These are phyloP conservation scores for Muscicapa striata DNA, from an alignment of 2,797 vertebrate species.

Conservation along the genomic window DNA sequence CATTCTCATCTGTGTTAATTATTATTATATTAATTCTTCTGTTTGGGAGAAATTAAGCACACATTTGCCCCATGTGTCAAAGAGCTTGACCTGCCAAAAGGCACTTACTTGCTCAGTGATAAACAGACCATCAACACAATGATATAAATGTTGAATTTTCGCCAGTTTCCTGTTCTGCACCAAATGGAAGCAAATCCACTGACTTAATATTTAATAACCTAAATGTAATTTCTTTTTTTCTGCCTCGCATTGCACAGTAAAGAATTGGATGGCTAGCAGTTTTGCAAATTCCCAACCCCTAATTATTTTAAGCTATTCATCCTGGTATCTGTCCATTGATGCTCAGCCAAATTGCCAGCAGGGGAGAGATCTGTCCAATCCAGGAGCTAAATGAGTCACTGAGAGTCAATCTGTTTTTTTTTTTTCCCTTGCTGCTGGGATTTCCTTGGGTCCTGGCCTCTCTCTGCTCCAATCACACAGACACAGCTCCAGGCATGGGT, in stretches of 20 bases:
- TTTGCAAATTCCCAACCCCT: slow-evolving; percentile 77
- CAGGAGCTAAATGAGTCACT: slow-evolving; percentile 88
- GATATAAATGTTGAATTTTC: slow-evolving; percentile 79
- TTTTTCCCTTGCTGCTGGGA: slow-evolving; percentile 76
- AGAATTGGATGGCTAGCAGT: slow-evolving; percentile 78
- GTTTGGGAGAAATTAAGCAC: slow-evolving; percentile 68
- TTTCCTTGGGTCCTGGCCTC: slow-evolving; percentile 76
- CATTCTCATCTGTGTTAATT: slow-evolving; percentile 74
- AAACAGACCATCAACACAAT: slow-evolving; percentile 78
- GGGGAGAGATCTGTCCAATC: slow-evolving; percentile 83
- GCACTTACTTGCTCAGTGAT: slow-evolving; percentile 75
- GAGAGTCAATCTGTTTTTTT: slow-evolving; percentile 85
- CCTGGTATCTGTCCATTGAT: slow-evolving; percentile 81
- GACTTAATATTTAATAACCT: slow-evolving; percentile 86
- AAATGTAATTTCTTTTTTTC: slow-evolving; percentile 81
- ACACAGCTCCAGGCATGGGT: slow-evolving; percentile 69
- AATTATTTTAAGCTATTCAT: slow-evolving; percentile 87
- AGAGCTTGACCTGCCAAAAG: slow-evolving; percentile 78
- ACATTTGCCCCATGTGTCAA: slow-evolving; percentile 73
- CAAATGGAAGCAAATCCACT: slow-evolving; percentile 82
- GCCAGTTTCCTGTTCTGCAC: slow-evolving; percentile 79
- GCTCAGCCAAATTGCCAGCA: slow-evolving; percentile 83
- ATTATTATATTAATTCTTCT: slow-evolving; percentile 77
- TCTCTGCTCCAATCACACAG: slow-evolving; percentile 68
- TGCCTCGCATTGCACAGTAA: slow-evolving; percentile 75